Percentiles rank a stretch among this genome's conserved stretches.
phyloP scores from a whole-genome alignment of 2,797 vertebrate genomes.

The Cygnus olor region DNA sequence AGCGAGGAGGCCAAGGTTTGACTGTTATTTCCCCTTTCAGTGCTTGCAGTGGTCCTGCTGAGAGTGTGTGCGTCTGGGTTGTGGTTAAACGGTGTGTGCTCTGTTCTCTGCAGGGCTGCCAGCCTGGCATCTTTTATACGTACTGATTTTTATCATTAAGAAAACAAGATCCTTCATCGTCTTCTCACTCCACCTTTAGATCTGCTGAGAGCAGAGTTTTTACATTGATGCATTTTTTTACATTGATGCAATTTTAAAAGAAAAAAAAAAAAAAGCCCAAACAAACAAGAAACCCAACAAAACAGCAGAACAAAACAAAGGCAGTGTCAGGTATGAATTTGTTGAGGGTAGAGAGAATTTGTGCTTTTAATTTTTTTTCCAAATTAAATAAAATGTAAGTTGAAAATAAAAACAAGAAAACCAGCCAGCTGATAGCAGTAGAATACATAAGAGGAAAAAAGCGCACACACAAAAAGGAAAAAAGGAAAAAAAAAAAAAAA shows the following conservation, averaged over 20 bases:
- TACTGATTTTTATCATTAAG: constrained; percentile 60
- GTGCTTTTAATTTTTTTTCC: neutral
- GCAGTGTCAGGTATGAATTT: neutral
- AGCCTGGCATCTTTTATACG: constrained; percentile 25
- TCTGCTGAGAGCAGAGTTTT: neutral
- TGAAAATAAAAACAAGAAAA: constrained; percentile 34
- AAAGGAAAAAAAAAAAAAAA: neutral
- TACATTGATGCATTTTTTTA: neutral
- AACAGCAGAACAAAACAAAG: constrained; percentile 7
- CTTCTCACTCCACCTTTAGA: constrained; percentile 30
- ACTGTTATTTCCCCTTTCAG: constrained; percentile 54
- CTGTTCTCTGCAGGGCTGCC: constrained; percentile 41
- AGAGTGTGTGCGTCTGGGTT: constrained; percentile 48
- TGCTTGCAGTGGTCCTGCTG: constrained; percentile 55
- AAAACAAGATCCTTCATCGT: constrained; percentile 24
- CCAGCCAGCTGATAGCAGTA: constrained; percentile 53
- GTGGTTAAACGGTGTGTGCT: constrained; percentile 57
- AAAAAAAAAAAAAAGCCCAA: neutral
- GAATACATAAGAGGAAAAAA: constrained; percentile 40
- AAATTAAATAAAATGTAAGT: neutral
- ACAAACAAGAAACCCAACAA: neutral
- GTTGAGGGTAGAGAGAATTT: neutral
- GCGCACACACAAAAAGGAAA: neutral
- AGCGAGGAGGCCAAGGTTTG: neutral
- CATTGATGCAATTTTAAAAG: neutral